phyloP scores from a whole-genome alignment of 2,797 vertebrate species.

The Melanotaenia trifasciata region DNA sequence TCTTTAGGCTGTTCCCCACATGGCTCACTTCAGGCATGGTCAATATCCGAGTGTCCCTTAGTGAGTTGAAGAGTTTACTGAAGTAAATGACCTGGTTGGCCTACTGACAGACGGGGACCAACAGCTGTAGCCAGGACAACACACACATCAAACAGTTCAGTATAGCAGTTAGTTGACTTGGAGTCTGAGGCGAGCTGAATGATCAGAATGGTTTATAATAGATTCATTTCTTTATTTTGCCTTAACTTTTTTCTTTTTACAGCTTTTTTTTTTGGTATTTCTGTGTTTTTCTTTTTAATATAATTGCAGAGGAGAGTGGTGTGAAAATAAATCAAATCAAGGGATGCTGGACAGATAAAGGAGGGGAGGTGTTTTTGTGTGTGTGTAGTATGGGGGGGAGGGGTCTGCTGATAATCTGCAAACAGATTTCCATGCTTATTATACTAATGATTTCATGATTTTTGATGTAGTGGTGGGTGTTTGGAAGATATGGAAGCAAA shows the following conservation, averaged over 20 bases:
- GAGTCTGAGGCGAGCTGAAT: not conserved
- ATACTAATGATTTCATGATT: constrained; percentile 98
- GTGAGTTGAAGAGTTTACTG: constrained; percentile 79
- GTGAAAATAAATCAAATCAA: constrained; percentile 85
- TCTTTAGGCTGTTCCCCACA: constrained; percentile 29
- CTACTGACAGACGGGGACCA: constrained; percentile 68
- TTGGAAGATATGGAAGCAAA: constrained; percentile 77
- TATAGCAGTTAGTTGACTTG: constrained; percentile 2
- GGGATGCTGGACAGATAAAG: constrained; percentile 90
- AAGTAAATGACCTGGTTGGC: constrained; percentile 48
- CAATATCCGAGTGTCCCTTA: constrained; percentile 58
- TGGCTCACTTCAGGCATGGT: constrained; percentile 32
- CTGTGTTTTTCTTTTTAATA: constrained; percentile 80
- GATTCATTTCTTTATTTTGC: constrained; percentile 21
- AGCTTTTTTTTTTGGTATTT: constrained; percentile 13
- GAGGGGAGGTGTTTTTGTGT: constrained; percentile 43
- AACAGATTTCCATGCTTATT: constrained; percentile 99
- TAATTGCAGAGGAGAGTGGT: constrained; percentile 90
- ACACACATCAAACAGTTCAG: constrained; percentile 21
- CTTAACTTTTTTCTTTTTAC: not conserved
- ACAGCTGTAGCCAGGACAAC: constrained; percentile 65
- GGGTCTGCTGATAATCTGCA: constrained; percentile 90
- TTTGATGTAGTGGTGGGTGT: constrained; percentile 89
- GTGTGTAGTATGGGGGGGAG: constrained; percentile 66
- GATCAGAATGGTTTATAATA: not conserved